Base-by-base conservation (phyloP, 1,140 invertebrate species). In the Drosophila insularis region DNA sequence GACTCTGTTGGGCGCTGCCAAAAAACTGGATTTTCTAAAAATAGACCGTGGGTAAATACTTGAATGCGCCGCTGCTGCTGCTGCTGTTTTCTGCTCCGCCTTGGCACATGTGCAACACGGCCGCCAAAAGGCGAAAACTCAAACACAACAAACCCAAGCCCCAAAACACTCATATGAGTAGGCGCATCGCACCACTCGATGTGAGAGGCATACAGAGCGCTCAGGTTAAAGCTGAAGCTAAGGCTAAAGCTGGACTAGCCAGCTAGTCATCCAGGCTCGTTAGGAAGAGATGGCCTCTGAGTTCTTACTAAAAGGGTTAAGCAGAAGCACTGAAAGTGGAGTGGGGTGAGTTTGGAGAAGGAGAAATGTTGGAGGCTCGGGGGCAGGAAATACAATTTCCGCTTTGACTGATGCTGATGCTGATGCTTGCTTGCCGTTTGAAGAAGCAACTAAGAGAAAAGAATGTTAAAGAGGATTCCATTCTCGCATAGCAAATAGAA, bases 11-110 rank as follows among this genome's bases (percentile, higher is more conserved):
- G 32, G 75, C 61, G 75, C 68, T 78, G 79, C 84, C 84, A 63
- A 86, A 90, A 90, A 90, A 90, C 89, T 85, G 89, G 89, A 90
- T 90, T 90, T 90, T 90, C 89, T 90, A 90, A 89, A 90, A 90
- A 90, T 90, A 90, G 89, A 85, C 79, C 67, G 73, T 85, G 82
- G 82, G 82, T 78, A 85, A 90, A 90, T 89, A 90, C 89, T 81
- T 89, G 89, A 89, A 85, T 89, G 68, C 68, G 78, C 78, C 11
- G 35, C 35, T 37, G 35, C 35, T 19, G 35, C 35, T 37, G 35
- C 35, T 35, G 14, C 55, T 27, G 27, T 27, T 27, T 27, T 27
- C 27, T 27, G 27, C 27, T 32, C 23, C 54, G 31, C 8, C 54
- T 17, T 32, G 80, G 69, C 84, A 89, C 89, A 90, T 90, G 89